Evolutionary conservation across 2,888 invertebrate genomes (phyloP).

Genomic region (Parthenolecanium corni): DNA sequence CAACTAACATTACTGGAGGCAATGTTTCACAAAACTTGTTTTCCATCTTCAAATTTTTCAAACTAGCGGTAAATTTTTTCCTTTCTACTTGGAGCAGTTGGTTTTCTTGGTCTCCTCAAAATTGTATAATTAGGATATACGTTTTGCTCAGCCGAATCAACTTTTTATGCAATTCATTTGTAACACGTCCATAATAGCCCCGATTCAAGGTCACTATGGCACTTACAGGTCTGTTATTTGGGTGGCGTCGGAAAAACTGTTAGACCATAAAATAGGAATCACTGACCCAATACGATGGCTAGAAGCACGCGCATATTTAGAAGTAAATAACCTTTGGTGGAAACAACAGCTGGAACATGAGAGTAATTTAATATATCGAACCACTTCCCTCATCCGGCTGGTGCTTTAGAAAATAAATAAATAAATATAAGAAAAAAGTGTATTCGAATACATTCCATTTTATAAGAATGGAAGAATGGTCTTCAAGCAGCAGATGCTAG

Average conservation of each 20-base stretch:
- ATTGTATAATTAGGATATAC: too few relatives aligned
- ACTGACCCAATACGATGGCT: conserved; percentile 5
- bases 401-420: background rate
- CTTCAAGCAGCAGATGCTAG: conserved; percentile 1
- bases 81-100: too few relatives aligned
- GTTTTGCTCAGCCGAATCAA: too few relatives aligned
- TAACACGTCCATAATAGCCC: too few relatives aligned
- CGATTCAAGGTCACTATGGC: too few relatives aligned
- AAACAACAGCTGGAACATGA: conserved; percentile 12
- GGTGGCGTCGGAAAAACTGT: background rate
- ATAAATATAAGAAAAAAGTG: background rate
- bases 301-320: conserved; percentile 7
- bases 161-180: too few relatives aligned
- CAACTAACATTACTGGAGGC: too few relatives aligned
- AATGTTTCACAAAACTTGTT: too few relatives aligned
- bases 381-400: conserved; percentile 12
- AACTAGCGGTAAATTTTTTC: too few relatives aligned
- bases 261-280: background rate
- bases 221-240: too few relatives aligned
- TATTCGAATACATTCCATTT: conserved; percentile 6
- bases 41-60: too few relatives aligned
- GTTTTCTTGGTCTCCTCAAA: too few relatives aligned
- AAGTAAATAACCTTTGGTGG: conserved; percentile 10
- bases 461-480: conserved; percentile 6
- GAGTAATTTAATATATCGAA: conserved; percentile 7